phyloP scores from a whole-genome alignment of 2,888 invertebrate genomes.

The Chalcis sispes region DNA sequence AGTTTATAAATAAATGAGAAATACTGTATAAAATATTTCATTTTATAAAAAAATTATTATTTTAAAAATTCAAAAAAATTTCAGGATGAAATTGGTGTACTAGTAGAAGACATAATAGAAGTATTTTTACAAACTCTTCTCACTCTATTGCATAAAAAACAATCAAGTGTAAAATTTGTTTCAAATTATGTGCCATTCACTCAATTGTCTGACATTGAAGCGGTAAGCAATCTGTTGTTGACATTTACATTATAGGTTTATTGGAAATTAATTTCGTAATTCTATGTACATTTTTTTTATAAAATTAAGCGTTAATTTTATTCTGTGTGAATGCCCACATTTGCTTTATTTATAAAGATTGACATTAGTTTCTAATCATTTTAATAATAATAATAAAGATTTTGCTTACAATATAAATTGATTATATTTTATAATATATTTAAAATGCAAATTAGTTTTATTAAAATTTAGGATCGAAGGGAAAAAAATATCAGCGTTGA shows the following conservation, averaged over 20 bases:
- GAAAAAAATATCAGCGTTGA: conserved; percentile 65
- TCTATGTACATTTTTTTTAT: no score
- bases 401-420: not conserved
- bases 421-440: conserved; percentile 12
- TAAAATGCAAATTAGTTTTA: not conserved
- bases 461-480: conserved; percentile 52
- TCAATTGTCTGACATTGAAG: conserved; percentile 64
- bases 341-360: no score
- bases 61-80: conserved; percentile 30
- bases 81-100: conserved; percentile 69
- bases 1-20: conserved; percentile 23
- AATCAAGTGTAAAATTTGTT: conserved; percentile 64
- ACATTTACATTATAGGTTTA: no score
- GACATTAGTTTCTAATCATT: no score
- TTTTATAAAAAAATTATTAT: conserved; percentile 8
- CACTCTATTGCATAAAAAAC: conserved; percentile 74
- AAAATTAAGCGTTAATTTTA: no score
- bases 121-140: conserved; percentile 77
- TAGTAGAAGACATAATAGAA: conserved; percentile 77
- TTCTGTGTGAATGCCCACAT: no score
- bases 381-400: not conserved
- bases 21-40: conserved; percentile 3
- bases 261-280: no score
- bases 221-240: conserved; percentile 64
- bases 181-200: conserved; percentile 67